Evolutionary conservation across 2,888 invertebrate genomes (phyloP), one percentile per base, ranked within the genome.

Genomic region (Brachyptera risi): DNA sequence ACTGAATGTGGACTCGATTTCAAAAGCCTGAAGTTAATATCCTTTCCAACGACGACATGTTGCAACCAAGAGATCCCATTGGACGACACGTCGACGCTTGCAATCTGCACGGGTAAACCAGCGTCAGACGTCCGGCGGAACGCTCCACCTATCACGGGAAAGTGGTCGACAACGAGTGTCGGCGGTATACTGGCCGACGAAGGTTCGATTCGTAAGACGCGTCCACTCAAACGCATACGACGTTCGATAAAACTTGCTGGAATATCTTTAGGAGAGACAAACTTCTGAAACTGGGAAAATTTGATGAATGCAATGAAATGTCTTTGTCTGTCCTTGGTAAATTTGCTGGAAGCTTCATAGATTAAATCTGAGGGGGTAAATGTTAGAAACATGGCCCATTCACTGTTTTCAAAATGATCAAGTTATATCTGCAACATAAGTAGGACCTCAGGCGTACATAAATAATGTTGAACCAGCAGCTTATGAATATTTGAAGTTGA

Each of bases 31-130:
- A 78, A 77, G 61, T 71, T 79, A 23, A 83, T 73, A 66, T 75
- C 67, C 37, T 78, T 75, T 19, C 77, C 80, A 66, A 72, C 77
- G 9, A 80, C 79, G 47, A 83, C 76, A 71, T 79, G 78, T 69
- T 83, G 81, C 65, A 83, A 69, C 83, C 83, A 83, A 67, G 77
- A 81, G 2, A 82, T 73, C 59, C 81, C 82, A 66, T 80, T 73
- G 26, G 75, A 72, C 9, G 73, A 75, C 23, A 81, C 70, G 42
- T 79, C 70, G 7, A 82, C 73, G 40, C 79, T 79, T 40, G 79
- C 76, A 59, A 82, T 73, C 70, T 78, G 79, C 13, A 81, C 74
- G n/a, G 81, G 81, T 62, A 82, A 70, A 57, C 61, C 71, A 23
- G 65, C 65, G 35, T 68, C 68, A 44, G 70, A 57, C 27, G 68